A percentile compares a stretch with the other conserved stretches of the same genome.
Conservation (phyloP, 2,888 invertebrate genomes). For the Atrina japonica region DNA sequence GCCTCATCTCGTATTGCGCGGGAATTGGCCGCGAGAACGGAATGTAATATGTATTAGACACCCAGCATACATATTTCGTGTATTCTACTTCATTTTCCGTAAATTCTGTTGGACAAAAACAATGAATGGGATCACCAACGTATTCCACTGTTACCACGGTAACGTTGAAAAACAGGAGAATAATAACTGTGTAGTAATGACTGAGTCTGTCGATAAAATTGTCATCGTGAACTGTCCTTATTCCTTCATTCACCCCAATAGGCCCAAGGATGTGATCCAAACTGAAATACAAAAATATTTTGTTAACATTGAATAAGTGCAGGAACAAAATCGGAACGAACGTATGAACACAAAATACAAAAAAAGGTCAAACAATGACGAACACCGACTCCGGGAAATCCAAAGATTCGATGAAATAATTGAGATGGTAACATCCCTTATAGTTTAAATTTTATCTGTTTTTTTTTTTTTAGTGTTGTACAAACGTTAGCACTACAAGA, state of each 20-base stretch:
- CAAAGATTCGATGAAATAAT: no score
- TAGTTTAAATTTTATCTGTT: no score
- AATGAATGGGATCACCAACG: conserved; percentile 58
- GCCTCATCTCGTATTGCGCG: conserved; percentile 51
- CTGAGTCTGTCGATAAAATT: conserved; percentile 39
- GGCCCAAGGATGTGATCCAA: conserved; percentile 46
- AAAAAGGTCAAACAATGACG: no score
- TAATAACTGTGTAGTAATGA: conserved; percentile 42
- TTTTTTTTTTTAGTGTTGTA: no score
- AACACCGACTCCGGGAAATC: no score
- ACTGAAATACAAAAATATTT: no score
- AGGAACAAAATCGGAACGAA: no score
- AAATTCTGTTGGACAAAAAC: conserved; percentile 58
- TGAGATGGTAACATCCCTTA: no score
- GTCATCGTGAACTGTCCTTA: conserved; percentile 34
- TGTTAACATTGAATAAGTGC: no score
- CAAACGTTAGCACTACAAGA: no score
- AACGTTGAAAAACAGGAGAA: conserved; percentile 33
- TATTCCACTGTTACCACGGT: conserved; percentile 43
- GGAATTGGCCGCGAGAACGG: conserved; percentile 64
- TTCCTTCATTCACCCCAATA: conserved; percentile 34
- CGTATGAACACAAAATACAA: no score
- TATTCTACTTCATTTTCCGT: conserved; percentile 46
- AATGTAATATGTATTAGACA: conserved; percentile 69
- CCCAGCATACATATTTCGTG: conserved; percentile 58